Conservation (phyloP, 2,888 invertebrate species). For the Omphaloscelis lunosa region DNA sequence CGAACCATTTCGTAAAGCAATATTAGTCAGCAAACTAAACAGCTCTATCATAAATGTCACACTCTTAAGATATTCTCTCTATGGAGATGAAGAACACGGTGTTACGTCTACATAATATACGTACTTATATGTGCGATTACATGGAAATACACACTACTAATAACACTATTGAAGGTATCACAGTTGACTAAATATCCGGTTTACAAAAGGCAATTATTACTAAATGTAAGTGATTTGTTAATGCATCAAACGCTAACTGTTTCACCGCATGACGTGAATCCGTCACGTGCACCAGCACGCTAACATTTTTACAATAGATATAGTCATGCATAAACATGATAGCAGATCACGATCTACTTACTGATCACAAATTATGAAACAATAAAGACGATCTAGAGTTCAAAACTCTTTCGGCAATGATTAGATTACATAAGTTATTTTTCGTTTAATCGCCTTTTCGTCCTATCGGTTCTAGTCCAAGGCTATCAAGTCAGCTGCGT, state of each 20-base stretch:
- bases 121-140: background rate
- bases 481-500: constrained; percentile 57
- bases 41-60: constrained; percentile 2
- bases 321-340: background rate
- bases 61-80: background rate
- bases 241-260: constrained; percentile 21
- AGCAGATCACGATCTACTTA: background rate
- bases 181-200: constrained; percentile 64
- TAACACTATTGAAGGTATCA: constrained; percentile 22
- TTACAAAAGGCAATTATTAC: constrained; percentile 51
- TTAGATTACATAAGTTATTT: constrained; percentile 17
- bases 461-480: constrained; percentile 60
- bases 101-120: background rate
- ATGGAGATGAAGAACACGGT: background rate
- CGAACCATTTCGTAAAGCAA: constrained; percentile 10
- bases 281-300: background rate
- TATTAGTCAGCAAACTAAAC: constrained; percentile 19
- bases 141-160: constrained; percentile 12
- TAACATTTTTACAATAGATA: background rate
- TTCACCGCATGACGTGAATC: constrained; percentile 15
- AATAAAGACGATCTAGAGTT: background rate
- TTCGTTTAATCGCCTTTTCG: constrained; percentile 29
- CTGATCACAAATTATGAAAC: background rate
- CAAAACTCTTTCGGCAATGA: constrained; percentile 3
- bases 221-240: constrained; percentile 44